Percentiles rank a stretch among this genome's conserved stretches.
Evolutionary conservation across 2,113 vertebrate genomes (phyloP).

Genomic region (human): GRCh38 chr4:17890001-17890500

Average conservation of each 20-base stretch:
- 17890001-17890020: background rate
- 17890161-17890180: background rate
- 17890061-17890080: background rate
- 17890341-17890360: conserved; percentile 18
- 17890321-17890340: background rate
- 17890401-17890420: background rate
- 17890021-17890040: background rate
- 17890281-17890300: background rate
- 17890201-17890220: background rate
- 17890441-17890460: background rate
- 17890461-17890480: background rate
- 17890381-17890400: background rate
- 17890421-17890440: background rate
- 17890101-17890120: conserved; percentile 29
- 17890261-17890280: conserved; percentile 33
- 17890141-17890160: background rate
- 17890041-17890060: background rate
- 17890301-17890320: background rate
- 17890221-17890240: background rate
- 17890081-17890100: background rate
- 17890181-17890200: background rate
- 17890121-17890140: background rate
- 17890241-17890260: background rate
- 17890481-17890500: background rate
- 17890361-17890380: background rate